Evolutionary conservation across 2,113 vertebrate species (phyloP), one percentile per base, ranked within the genome.

Genomic region (Prunella fulvescens): DNA sequence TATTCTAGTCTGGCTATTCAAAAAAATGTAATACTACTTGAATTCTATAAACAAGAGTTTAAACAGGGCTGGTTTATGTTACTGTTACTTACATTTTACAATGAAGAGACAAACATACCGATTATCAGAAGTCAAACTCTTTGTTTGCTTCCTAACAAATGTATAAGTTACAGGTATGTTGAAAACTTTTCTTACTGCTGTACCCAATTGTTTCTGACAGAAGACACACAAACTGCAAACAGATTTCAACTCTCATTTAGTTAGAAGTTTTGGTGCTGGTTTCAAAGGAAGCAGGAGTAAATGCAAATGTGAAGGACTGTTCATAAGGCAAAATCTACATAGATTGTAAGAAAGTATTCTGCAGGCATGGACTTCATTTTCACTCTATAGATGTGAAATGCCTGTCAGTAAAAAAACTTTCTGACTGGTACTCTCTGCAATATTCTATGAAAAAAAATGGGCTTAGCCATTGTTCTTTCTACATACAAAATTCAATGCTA

Each of bases 41-140:
- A 96, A 95, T 95, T 92, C 96, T 97, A 97, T 97, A 97, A 96
- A 97, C 87, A 97, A 87, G 78, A 79, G 23, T 95, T 96, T 97
- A 90, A 96, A 95, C 77, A 96, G 71, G 67, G 50, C 88, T 96
- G 91, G 91, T 93, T 96, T 96, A 88, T 96, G 92, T 97, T 96
- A 96, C 89, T 93, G 96, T 95, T 97, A 94, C 71, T 96, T 69
- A 91, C 76, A 93, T 89, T 96, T 96, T 96, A 77, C 65, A 85
- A 67, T 77, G 71, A 93, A 91, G 89, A 84, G 72, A 82, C 96
- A 95, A 95, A 93, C 61, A 44, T 84, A 94, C 58, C 2, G 4
- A 65, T 64, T 56, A 92, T 87, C 71, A 96, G 35, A 89, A 86
- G 66, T 92, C 54, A 87, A 72, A 82, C 28, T 47, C 9, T 8